Conservation (phyloP, 2,797 vertebrate species). For the Acanthiza pusilla region DNA sequence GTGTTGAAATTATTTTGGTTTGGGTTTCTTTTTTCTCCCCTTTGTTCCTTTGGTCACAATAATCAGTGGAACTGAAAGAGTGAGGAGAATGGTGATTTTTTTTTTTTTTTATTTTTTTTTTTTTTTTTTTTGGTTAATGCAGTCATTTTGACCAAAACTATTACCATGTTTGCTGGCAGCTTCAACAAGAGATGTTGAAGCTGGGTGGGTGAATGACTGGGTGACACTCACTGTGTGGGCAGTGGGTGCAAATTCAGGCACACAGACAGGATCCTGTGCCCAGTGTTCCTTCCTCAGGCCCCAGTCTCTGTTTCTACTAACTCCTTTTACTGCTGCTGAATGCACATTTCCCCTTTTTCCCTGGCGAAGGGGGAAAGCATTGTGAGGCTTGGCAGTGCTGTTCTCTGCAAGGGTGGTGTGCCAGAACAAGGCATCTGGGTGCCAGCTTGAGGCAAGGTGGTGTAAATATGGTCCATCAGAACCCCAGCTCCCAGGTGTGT, state of each 20-base stretch:
- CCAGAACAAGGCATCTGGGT: background rate
- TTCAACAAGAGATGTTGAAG: background rate
- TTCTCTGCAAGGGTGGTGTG: background rate
- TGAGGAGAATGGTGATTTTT: background rate
- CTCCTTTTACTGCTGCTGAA: background rate
- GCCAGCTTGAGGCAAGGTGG: background rate
- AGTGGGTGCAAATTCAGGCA: background rate
- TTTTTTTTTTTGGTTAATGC: background rate
- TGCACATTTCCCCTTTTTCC: background rate
- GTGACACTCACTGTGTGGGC: background rate
- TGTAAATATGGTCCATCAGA: background rate
- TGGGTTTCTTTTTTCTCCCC: rapidly evolving
- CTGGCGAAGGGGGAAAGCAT: background rate
- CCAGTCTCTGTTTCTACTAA: background rate
- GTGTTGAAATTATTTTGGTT: background rate
- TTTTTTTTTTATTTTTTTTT: background rate
- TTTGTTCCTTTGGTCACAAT: background rate
- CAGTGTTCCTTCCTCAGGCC: background rate
- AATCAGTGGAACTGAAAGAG: background rate
- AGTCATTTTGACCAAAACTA: background rate
- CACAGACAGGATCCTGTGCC: background rate
- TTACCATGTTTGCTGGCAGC: background rate
- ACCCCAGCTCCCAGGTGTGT: background rate
- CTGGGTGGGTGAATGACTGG: background rate
- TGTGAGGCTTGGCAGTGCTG: background rate